These are phyloP conservation scores for Latrodectus elegans DNA, from an alignment of 2,888 invertebrate species.

Conservation along the genomic window DNA sequence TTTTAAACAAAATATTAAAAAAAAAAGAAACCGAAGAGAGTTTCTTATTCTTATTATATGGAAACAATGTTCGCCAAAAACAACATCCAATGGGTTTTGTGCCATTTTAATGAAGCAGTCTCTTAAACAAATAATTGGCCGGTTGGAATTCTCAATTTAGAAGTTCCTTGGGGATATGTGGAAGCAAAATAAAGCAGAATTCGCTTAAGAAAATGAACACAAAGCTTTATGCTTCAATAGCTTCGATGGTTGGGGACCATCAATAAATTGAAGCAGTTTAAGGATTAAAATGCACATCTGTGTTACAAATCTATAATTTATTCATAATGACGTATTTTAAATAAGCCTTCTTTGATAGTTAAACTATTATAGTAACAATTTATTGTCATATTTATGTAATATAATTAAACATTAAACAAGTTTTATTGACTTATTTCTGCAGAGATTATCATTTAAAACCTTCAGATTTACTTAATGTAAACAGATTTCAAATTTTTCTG, in stretches of 20 bases:
- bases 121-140: slow-evolving; percentile 63
- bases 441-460: no score
- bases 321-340: no score
- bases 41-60: slow-evolving; percentile 6
- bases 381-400: no score
- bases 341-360: no score
- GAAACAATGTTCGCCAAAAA: background rate
- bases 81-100: slow-evolving; percentile 30
- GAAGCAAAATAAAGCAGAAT: slow-evolving; percentile 61
- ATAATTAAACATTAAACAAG: no score
- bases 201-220: slow-evolving; percentile 60
- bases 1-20: background rate
- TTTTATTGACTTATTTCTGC: no score
- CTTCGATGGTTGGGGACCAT: slow-evolving; percentile 17
- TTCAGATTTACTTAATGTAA: no score
- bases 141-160: slow-evolving; percentile 59
- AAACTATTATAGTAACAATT: no score
- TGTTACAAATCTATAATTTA: no score
- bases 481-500: no score
- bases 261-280: slow-evolving; percentile 5
- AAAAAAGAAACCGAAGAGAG: slow-evolving; percentile 13
- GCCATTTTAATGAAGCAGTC: slow-evolving; percentile 62
- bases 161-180: slow-evolving; percentile 37
- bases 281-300: no score
- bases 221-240: slow-evolving; percentile 34